Evolutionary conservation across 2,888 invertebrate species (phyloP).

Genomic region (Patella caerulea): DNA sequence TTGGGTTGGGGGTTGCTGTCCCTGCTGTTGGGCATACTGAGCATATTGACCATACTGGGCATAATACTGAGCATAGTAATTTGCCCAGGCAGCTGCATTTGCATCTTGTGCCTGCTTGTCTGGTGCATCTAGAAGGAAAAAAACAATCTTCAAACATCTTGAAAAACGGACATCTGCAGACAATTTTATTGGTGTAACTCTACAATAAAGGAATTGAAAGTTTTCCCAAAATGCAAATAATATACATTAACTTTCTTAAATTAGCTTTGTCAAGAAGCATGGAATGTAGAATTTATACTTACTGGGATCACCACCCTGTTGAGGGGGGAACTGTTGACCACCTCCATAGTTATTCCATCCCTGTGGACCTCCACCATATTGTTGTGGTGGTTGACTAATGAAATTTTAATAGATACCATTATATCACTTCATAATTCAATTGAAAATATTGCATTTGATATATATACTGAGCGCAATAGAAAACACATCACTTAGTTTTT

Average conservation of each 20-base stretch:
- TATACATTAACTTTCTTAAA: not conserved
- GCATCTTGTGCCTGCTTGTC: slow-evolving; percentile 63
- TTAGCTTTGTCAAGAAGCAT: not conserved
- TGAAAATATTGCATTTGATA: too few relatives aligned
- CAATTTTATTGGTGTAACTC: too few relatives aligned
- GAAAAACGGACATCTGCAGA: too few relatives aligned
- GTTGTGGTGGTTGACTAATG: slow-evolving; percentile 57
- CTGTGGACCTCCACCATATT: slow-evolving; percentile 57
- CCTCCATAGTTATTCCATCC: slow-evolving; percentile 63
- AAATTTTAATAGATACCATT: not conserved
- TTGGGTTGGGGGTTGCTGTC: slow-evolving; percentile 50
- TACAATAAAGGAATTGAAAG: too few relatives aligned
- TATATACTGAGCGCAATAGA: too few relatives aligned
- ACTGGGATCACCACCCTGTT: slow-evolving; percentile 38
- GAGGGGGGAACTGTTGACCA: slow-evolving; percentile 33
- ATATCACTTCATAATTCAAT: too few relatives aligned
- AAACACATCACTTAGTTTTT: too few relatives aligned
- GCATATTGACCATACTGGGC: slow-evolving; percentile 62
- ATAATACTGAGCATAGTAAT: slow-evolving; percentile 74
- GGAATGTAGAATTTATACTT: slow-evolving; percentile 20
- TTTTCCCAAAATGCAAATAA: not conserved
- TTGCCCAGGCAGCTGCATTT: slow-evolving; percentile 74
- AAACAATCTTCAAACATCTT: too few relatives aligned
- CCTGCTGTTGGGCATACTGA: slow-evolving; percentile 47
- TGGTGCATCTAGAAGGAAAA: not conserved